These are phyloP conservation scores for Mythimna lalbum DNA, from an alignment of 2,888 invertebrate genomes.

Conservation along the genomic window DNA sequence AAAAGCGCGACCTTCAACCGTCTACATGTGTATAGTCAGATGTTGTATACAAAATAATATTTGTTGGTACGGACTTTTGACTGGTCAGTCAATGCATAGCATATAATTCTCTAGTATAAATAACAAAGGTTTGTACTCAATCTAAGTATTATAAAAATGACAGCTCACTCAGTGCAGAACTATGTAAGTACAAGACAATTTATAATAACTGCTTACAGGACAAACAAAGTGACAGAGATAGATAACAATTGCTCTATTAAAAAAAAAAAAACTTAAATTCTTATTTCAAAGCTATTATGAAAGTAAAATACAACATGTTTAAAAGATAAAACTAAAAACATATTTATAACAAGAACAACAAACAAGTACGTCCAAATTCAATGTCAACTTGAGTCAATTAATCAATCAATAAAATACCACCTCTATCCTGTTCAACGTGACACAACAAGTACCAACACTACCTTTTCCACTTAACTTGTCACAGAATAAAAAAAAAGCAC, in stretches of 20 bases:
- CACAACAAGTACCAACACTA: conserved; percentile 15
- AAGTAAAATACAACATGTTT: not conserved
- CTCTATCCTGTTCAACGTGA: conserved; percentile 14
- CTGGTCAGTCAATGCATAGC: not conserved
- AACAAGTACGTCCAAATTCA: conserved; percentile 15
- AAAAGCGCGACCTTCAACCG: conserved; percentile 34
- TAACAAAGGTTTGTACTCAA: not conserved
- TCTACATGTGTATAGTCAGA: not conserved
- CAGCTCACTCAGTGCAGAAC: not conserved
- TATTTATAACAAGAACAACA: not conserved
- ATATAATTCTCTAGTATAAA: not conserved
- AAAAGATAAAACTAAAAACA: conserved; percentile 13
- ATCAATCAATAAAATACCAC: conserved; percentile 28
- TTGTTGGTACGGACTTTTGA: not conserved
- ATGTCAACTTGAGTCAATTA: conserved; percentile 20
- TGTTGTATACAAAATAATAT: conserved; percentile 23
- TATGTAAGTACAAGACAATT: not conserved
- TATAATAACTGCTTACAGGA: not conserved
- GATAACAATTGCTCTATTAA: not conserved
- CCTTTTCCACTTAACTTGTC: conserved; percentile 6
- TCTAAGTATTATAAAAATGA: not conserved
- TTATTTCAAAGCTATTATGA: not conserved
- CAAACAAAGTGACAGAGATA: not conserved
- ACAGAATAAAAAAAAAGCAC: conserved; percentile 51
- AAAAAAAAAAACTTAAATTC: not conserved